A percentile compares a stretch with the other conserved stretches of the same genome.
These are phyloP conservation scores for Leptodactylus fuscus DNA, from an alignment of 2,113 vertebrate species.

Conservation along the genomic window DNA sequence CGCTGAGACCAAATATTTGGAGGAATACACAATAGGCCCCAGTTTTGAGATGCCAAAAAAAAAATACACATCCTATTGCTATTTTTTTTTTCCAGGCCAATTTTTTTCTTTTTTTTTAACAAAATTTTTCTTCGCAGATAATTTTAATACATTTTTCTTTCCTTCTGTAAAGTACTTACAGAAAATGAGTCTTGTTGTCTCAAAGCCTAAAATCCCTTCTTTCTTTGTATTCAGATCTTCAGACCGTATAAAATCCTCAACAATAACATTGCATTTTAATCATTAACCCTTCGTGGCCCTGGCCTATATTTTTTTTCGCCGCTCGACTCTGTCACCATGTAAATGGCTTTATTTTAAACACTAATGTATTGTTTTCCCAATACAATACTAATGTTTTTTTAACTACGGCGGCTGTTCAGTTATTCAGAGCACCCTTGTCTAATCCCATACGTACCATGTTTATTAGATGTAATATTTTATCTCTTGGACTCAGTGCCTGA, in stretches of 20 bases:
- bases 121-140: neutral
- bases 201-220: conserved; percentile 25
- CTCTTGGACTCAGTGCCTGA: conserved; percentile 86
- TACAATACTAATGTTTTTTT: conserved; percentile 71
- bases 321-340: conserved; percentile 15
- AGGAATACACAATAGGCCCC: too few species aligned
- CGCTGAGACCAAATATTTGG: too few species aligned
- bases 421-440: conserved; percentile 75
- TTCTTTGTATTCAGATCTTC: conserved; percentile 28
- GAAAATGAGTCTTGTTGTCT: conserved; percentile 8
- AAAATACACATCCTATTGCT: neutral
- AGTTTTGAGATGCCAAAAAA: neutral
- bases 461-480: conserved; percentile 99
- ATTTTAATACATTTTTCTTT: neutral
- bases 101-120: neutral
- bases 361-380: conserved; percentile 55
- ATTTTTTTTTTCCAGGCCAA: too few species aligned
- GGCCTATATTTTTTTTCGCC: neutral
- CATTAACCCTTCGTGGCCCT: neutral
- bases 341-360: conserved; percentile 49
- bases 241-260: conserved; percentile 26
- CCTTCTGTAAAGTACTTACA: neutral
- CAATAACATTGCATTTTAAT: conserved; percentile 45
- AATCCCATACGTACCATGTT: conserved; percentile 87
- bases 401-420: conserved; percentile 67